Evolutionary conservation across 2,888 invertebrate genomes (phyloP), one percentile per base, ranked within the genome.

Genomic region (Adela reaumurella): DNA sequence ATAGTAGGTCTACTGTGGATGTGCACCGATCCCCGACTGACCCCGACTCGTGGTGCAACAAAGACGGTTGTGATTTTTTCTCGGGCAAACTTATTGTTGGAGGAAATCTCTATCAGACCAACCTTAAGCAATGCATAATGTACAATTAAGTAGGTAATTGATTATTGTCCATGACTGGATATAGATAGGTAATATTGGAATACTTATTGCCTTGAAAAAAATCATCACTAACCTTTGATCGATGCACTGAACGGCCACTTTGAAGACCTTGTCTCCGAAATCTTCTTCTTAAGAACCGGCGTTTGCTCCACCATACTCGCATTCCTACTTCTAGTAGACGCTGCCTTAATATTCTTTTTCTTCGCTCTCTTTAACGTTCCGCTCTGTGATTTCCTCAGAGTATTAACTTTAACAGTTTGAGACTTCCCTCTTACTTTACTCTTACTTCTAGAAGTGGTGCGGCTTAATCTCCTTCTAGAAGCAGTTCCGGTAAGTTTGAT

Each of bases 381-480:
- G 42, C 77, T 77, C 46, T 78, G 78, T 19, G 74, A 72, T 54
- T 78, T 78, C 43, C 77, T 64, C 16, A 78, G 51, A 0, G 78
- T 77, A 47, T 74, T 77, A 5, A 78, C 67, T 63, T 74, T 77
- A 1, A 78, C 61, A 2, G 69, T 64, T 54, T 77, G 78, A 55
- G 77, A 77, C 54, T 78, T 78, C 1, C 78, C 78, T 53, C 78
- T 59, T 2, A 58, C 73, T 60, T 77, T 78, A 50, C 78, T 78
- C 57, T 78, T 78, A 57, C 74, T 72, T 55, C 78, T 69, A 29
- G 78, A 78, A 18, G 78, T 70, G 51, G 77, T 77, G 51, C 78
- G 61, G 51, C 78, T 78, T 6, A 78, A 58, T 53, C 77, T 63
- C 53, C 78, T 64, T 52, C 76, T 67, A 19, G 74, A 76, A 50